Evolutionary conservation across 1,140 invertebrate species (phyloP).

Genomic region (Agraylea sexmaculata): DNA sequence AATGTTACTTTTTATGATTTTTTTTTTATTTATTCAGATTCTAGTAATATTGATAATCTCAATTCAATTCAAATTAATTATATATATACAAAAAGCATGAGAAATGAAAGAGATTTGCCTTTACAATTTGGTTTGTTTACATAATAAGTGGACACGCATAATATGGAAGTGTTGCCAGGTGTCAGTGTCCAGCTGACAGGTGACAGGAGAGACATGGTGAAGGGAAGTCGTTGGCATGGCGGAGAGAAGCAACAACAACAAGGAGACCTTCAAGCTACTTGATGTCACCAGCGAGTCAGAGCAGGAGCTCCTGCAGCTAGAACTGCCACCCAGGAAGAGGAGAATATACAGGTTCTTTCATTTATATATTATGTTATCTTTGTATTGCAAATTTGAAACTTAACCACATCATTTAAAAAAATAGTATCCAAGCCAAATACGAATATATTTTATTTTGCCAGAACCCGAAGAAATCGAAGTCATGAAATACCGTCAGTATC

Average conservation of each 20-base stretch:
- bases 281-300: constrained; percentile 48
- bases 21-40: not conserved
- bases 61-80: no score
- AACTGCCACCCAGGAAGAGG: constrained; percentile 46
- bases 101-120: no score
- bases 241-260: constrained; percentile 34
- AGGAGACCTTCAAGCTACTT: constrained; percentile 51
- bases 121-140: not conserved
- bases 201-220: no score
- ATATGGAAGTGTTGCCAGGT: not conserved
- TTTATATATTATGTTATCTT: constrained; percentile 1
- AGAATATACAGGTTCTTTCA: constrained; percentile 39
- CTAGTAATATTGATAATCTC: not conserved
- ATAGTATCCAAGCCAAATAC: not conserved
- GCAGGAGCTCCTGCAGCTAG: constrained; percentile 48
- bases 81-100: no score
- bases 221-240: no score
- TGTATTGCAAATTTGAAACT: no score
- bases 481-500: not conserved
- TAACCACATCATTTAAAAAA: no score
- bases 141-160: not conserved
- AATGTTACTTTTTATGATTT: not conserved
- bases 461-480: constrained; percentile 9
- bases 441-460: constrained; percentile 1
- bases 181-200: constrained; percentile 3